phyloP scores from a whole-genome alignment of 2,113 vertebrate species.

The Protobothrops flavoviridis region DNA sequence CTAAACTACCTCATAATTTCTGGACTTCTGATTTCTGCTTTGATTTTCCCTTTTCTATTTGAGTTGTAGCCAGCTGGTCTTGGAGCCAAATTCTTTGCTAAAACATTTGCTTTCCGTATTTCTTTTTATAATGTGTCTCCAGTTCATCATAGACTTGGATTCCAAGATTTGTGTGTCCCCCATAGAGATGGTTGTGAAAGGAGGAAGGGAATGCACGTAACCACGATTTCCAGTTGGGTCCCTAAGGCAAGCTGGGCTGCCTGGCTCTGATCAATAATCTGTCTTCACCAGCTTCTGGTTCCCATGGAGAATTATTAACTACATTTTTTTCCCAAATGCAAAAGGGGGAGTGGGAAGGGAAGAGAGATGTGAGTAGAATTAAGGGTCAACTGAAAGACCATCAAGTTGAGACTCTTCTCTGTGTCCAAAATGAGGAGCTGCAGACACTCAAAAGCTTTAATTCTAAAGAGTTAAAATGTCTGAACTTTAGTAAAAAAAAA shows the following conservation, averaged over 20 bases:
- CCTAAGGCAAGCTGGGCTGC: not conserved
- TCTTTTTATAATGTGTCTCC: not conserved
- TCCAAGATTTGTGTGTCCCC: not conserved
- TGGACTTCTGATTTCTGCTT: not conserved
- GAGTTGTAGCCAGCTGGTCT: not conserved
- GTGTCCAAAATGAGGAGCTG: not conserved
- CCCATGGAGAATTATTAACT: conserved; percentile 3
- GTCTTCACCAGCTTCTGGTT: not conserved
- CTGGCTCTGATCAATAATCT: not conserved
- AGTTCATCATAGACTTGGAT: not conserved
- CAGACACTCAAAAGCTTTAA: not conserved
- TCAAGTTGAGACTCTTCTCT: not conserved
- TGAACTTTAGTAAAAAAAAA: not conserved
- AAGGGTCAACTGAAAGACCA: not conserved
- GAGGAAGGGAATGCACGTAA: not conserved
- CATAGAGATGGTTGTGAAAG: not conserved
- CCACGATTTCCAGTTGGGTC: not conserved
- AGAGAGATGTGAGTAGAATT: not conserved
- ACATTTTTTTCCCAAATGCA: not conserved
- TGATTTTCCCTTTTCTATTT: not conserved
- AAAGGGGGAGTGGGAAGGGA: not conserved
- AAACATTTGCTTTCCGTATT: not conserved
- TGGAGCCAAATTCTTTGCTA: not conserved
- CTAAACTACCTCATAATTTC: not conserved
- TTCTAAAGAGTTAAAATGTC: not conserved